phyloP scores from a whole-genome alignment of 2,888 invertebrate genomes.

The Heliconius sara region DNA sequence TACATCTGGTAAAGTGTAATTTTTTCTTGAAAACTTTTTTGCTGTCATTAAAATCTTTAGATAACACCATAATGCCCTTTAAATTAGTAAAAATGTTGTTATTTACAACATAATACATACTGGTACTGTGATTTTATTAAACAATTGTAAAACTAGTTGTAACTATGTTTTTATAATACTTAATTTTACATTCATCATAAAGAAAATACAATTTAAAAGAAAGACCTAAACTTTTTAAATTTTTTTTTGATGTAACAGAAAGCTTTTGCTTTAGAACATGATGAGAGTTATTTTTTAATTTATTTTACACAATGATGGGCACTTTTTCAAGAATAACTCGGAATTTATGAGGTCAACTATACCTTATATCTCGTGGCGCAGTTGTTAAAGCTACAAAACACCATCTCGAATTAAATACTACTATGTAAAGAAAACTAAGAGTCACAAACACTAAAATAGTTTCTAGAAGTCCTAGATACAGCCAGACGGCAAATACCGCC shows the following conservation, averaged over 20 bases:
- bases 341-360: conserved; percentile 55
- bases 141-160: not conserved
- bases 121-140: not conserved
- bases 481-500: conserved; percentile 75
- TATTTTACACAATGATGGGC: not conserved
- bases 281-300: not conserved
- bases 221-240: not conserved
- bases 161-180: not conserved
- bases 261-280: not conserved
- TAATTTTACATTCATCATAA: not conserved
- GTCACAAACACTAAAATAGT: conserved; percentile 85
- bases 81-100: conserved; percentile 56
- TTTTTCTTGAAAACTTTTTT: conserved; percentile 86
- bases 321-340: not conserved
- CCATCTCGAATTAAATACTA: conserved; percentile 89
- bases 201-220: not conserved
- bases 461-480: conserved; percentile 85
- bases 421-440: conserved; percentile 85
- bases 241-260: not conserved
- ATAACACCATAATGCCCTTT: conserved; percentile 88
- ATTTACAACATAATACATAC: not conserved
- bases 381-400: conserved; percentile 90
- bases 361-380: conserved; percentile 89
- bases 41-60: conserved; percentile 86
- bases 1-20: conserved; percentile 90